Evolutionary conservation across 2,888 invertebrate genomes (phyloP), one percentile per base, ranked within the genome.

Genomic region (Sinodicranocentrus sp.): DNA sequence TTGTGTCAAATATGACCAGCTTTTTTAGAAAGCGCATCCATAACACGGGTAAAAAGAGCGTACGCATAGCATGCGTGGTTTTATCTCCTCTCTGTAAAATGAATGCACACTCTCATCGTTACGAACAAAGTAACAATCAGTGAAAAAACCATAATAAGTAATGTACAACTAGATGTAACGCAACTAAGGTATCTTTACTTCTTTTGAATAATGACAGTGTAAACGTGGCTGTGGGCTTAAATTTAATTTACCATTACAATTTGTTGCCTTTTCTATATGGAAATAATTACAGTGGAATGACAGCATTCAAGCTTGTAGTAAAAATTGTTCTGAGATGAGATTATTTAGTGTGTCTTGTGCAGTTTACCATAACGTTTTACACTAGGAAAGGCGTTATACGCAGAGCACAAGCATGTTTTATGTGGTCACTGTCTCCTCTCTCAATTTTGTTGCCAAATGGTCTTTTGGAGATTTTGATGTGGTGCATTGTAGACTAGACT

Each of bases 191-290:
- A 6, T 6, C n/a, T n/a, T 52, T 17, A n/a, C 59, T 26, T 70
- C 52, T 28, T 71, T 33, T 57, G 26, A 71, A 71, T 79, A 79
- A 79, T 79, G 80, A 72, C 80, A 80, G 72, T 67, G 80, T 57
- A 72, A 80, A 43, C 65, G 72, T 67, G 72, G 65, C 80, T 72
- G 67, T 80, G 72, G 72, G 72, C 72, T 80, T 65, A 65, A 80
- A 80, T 80, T 80, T 80, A 80, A 80, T 80, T 80, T 80, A 79
- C 71, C 63, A 65, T 65, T 80, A 71, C 17, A 72, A 65, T 72
- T 72, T 80, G 54, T 39, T 65, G 54, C 15, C 8, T 8, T 57
- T 23, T 72, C n/a, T 79, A 71, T 65, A 72, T 65, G 80, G 54
- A 23, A 72, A 80, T 80, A 80, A 80, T 80, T 72, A 80, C 61